phyloP scores from a whole-genome alignment of 2,113 vertebrate genomes.

The Micronycteris hirsuta region DNA sequence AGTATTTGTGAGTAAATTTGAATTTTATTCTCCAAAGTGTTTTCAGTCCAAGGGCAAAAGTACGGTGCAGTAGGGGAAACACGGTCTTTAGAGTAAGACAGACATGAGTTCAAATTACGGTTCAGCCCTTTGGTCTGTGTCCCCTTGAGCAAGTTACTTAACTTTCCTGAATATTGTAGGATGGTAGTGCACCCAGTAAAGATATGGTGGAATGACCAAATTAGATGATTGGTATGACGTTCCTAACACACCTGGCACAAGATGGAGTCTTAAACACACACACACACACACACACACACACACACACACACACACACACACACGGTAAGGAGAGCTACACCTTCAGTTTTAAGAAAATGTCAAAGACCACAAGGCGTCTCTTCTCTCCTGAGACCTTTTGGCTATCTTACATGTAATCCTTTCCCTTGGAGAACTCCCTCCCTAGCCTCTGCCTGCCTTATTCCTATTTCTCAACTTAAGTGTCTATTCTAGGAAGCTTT shows the following conservation, averaged over 20 bases:
- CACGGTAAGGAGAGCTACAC: neutral
- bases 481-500: neutral
- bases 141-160: neutral
- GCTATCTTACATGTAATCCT: neutral
- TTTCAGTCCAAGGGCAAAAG: neutral
- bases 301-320: neutral
- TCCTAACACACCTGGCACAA: neutral
- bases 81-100: neutral
- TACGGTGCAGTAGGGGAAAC: neutral
- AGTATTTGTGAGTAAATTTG: neutral
- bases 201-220: neutral
- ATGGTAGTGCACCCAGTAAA: neutral
- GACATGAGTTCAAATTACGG: neutral
- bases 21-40: neutral
- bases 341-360: neutral
- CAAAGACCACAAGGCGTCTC: neutral
- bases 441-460: neutral
- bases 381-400: neutral
- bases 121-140: neutral
- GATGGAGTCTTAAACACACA: neutral
- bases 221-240: neutral
- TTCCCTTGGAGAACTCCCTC: neutral
- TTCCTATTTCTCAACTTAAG: neutral
- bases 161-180: neutral
- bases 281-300: neutral